These are phyloP conservation scores for Caenorhabditis auriculariae DNA, from an alignment of 2,888 invertebrate species.

Conservation along the genomic window DNA sequence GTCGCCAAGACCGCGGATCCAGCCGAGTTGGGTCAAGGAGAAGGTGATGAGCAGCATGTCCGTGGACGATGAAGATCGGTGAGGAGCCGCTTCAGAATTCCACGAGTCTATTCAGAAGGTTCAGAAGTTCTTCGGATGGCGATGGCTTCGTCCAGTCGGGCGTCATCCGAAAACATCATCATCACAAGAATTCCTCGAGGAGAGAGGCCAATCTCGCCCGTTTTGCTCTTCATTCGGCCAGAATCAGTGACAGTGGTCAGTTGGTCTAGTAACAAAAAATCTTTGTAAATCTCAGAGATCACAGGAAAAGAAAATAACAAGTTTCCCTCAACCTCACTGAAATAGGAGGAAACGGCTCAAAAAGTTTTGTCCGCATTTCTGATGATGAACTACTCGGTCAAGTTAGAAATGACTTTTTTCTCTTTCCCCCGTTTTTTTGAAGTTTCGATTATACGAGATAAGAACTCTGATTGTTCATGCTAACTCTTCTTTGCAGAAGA, in stretches of 20 bases:
- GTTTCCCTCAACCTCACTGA: too few species aligned
- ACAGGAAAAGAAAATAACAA: too few species aligned
- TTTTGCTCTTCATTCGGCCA: conserved; percentile 22
- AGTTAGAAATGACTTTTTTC: too few species aligned
- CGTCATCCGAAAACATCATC: conserved; percentile 8
- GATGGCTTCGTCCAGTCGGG: conserved; percentile 39
- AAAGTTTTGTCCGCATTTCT: too few species aligned
- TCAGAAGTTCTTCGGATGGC: conserved; percentile 37
- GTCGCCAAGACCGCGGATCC: conserved; percentile 58
- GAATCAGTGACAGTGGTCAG: conserved; percentile 31
- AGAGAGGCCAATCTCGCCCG: conserved; percentile 40
- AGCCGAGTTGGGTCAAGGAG: conserved; percentile 62
- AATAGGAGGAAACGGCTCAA: too few species aligned
- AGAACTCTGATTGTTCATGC: too few species aligned
- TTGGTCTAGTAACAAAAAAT: too few species aligned
- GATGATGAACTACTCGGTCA: too few species aligned
- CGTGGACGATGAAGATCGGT: conserved; percentile 54
- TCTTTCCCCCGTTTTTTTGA: too few species aligned
- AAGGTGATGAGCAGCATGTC: conserved; percentile 60
- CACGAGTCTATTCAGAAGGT: not conserved
- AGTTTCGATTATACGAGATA: too few species aligned
- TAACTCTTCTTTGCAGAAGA: conserved; percentile 29
- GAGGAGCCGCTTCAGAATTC: conserved; percentile 8
- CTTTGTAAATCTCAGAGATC: too few species aligned
- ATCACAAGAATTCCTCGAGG: conserved; percentile 7